Conservation (phyloP, 2,113 vertebrate genomes). For the Accipiter cooperii region DNA sequence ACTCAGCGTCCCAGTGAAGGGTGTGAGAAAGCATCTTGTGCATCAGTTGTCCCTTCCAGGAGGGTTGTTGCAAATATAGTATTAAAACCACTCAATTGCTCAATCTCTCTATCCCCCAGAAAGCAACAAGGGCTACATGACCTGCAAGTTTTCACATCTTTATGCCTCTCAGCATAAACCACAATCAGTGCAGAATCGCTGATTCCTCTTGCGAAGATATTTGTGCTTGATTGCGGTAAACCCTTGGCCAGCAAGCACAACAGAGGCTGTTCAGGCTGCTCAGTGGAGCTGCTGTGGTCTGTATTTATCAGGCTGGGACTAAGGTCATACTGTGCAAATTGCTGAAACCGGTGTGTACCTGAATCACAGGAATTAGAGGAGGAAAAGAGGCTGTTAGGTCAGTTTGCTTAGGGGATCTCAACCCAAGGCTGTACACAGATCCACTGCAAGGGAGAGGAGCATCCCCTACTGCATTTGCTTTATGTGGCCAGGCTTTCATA, state of each 20-base stretch:
- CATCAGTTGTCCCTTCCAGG: neutral
- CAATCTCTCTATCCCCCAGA: neutral
- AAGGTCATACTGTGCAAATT: slow-evolving; percentile 26
- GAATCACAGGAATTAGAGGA: neutral
- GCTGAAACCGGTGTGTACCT: slow-evolving; percentile 3
- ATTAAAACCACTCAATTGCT: neutral
- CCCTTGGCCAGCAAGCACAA: neutral
- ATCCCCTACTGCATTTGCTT: neutral
- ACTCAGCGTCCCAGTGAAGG: neutral
- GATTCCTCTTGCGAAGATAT: neutral
- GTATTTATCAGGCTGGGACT: neutral
- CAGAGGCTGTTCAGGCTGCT: neutral
- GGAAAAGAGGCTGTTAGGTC: neutral
- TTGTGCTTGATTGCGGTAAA: neutral
- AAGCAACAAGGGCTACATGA: neutral
- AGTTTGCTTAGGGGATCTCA: neutral
- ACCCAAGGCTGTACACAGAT: neutral
- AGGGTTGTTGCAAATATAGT: neutral
- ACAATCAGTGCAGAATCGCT: neutral
- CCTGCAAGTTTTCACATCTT: neutral
- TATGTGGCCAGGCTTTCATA: neutral
- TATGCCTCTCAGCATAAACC: neutral
- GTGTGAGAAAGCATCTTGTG: neutral
- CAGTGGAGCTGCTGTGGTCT: neutral
- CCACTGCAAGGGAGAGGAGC: neutral